Base-by-base conservation (phyloP, 2,888 invertebrate species). In the Andrena chrysosceles region DNA sequence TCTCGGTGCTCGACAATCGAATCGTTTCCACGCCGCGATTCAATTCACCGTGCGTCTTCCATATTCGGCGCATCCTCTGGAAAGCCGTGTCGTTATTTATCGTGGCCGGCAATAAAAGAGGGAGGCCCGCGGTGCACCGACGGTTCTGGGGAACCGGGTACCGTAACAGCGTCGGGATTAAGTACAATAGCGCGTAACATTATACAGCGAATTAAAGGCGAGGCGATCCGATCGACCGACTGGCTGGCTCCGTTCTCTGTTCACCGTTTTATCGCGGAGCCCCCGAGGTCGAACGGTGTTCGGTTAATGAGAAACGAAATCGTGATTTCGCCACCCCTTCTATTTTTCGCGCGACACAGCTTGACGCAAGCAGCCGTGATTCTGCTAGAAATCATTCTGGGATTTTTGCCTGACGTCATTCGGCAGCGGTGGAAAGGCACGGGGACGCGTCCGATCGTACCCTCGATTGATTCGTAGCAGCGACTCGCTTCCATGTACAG, bases 131-230 rank as follows among this genome's bases (percentile, higher is more conserved):
- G 48, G 56, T 52, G 8, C 26, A 26, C 29, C 26, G 63, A 29
- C 33, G 52, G 49, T 68, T 71, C 85, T 23, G 42, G 60, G 48
- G 76, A 76, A 76, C 33, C 69, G 33, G 74, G 77, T 86, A 84
- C 86, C 85, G 86, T 86, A 86, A 86, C 77, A 77, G 52, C 76
- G 6, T 26, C 56, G 71, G 85, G 77, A 85, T 85, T 85, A 83
- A 85, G 85, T 81, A 85, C 78, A 83, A 86, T 86, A 77, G 84
- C 85, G 83, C 81, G 84, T 85, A 83, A 84, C 78, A 84, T 84
- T 85, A 84, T 85, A 78, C 85, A 78, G 81, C 66, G 77, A 83
- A 85, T 85, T 75, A 83, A 77, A 75, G 74, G 66, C 71, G 69
- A 70, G 64, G 59, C 64, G 69, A 82, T 79, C 73, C 69, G 31